phyloP scores from a whole-genome alignment of 2,888 invertebrate genomes.

The Trissolcus brochymenae region DNA sequence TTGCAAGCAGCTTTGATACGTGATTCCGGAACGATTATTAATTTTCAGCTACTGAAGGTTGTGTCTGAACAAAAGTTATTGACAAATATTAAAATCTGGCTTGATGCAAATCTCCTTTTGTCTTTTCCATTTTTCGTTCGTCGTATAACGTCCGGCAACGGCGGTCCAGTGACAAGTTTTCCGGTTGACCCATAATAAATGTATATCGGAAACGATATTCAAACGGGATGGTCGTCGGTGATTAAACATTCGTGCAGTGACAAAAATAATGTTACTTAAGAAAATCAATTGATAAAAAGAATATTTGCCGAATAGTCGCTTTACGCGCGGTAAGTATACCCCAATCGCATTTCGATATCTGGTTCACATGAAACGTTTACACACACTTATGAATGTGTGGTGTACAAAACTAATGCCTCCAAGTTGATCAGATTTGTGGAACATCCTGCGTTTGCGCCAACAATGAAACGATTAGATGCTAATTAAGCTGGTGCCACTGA shows the following conservation, averaged over 20 bases:
- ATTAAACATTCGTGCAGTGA: conserved; percentile 22
- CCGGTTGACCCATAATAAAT: conserved; percentile 31
- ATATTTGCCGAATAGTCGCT: conserved; percentile 28
- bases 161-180: conserved; percentile 20
- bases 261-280: conserved; percentile 41
- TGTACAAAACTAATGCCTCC: conserved; percentile 33
- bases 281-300: conserved; percentile 38
- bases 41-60: neutral
- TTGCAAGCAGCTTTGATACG: too few relatives aligned
- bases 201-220: conserved; percentile 13
- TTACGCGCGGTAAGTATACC: neutral
- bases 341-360: conserved; percentile 20
- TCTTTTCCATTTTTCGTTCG: neutral
- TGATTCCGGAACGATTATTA: too few relatives aligned
- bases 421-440: conserved; percentile 38
- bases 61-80: neutral
- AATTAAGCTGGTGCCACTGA: conserved; percentile 19
- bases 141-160: too few relatives aligned
- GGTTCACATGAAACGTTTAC: conserved; percentile 9
- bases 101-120: neutral
- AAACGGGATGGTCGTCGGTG: conserved; percentile 11
- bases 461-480: conserved; percentile 34
- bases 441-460: conserved; percentile 18
- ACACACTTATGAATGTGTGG: too few relatives aligned
- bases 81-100: neutral